Evolutionary conservation across 2,797 vertebrate genomes (phyloP), one percentile per base, ranked within the genome.

Genomic region (Enteromius thamalakanensis): DNA sequence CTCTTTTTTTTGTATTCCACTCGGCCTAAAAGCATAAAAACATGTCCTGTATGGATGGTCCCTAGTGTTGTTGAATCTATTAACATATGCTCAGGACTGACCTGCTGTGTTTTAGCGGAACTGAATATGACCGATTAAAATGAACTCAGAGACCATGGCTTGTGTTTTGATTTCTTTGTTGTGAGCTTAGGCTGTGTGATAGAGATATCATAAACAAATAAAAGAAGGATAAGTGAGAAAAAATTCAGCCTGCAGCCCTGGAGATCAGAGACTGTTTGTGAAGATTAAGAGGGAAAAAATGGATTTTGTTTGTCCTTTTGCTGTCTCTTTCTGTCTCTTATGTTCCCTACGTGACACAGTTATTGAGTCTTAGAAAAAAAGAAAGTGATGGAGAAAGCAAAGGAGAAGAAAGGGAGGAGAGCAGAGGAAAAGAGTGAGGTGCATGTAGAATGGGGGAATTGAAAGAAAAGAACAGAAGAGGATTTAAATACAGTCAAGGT

Each of bases 261-360:
- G 83, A 89, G 76, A 78, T 86, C 64, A 89, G 65, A 1, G 17
- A 80, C 7, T 45, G 83, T 79, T 86, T 70, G 87, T 85, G 83
- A 68, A 86, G 71, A 80, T 49, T 67, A 74, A 80, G 84, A 26
- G 64, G 65, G 83, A 87, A 32, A 76, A 34, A 81, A 79, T 34
- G 23, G 37, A 76, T 80, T 70, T 76, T 68, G 87, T 60, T 76
- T 81, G n/a, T 55, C 47, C 79, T 70, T 79, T 70, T 49, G 58
- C 75, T 65, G 37, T 78, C 62, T 60, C 40, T 42, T 45, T 68
- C 71, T 26, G 49, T 53, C 26, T 83, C 29, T 87, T 70, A 81
- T 81, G 82, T 79, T 87, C 60, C 85, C 85, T 79, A 75, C 65
- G 72, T 82, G 84, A 87, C 88, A 84, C 84, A 81, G 83, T 83